Evolutionary conservation across 2,113 vertebrate genomes (phyloP).

Genomic region (Bettongia penicillata): DNA sequence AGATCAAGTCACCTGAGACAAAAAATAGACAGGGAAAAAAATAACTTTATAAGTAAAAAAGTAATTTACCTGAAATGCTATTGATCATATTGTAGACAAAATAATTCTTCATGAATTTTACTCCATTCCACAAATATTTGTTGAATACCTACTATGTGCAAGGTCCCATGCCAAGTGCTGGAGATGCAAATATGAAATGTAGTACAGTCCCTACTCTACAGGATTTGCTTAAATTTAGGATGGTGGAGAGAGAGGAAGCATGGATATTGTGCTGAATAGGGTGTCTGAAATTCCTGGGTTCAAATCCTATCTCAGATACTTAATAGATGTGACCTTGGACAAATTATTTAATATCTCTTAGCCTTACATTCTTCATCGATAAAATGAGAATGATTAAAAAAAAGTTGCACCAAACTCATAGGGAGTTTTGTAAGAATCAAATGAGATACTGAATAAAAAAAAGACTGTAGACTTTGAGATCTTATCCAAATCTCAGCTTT

Average conservation of each 20-base stretch:
- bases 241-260: neutral
- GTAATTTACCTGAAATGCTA: slow-evolving; percentile 33
- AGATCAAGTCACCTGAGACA: slow-evolving; percentile 35
- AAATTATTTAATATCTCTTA: neutral
- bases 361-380: neutral
- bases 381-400: neutral
- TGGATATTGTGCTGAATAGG: neutral
- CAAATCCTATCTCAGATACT: neutral
- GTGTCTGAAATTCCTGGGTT: neutral
- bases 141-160: neutral
- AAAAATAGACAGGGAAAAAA: slow-evolving; percentile 40
- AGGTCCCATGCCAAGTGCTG: neutral
- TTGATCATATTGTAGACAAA: neutral
- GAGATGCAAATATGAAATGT: neutral
- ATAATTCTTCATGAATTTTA: slow-evolving; percentile 44
- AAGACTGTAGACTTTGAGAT: neutral
- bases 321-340: neutral
- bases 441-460: neutral
- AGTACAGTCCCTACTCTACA: neutral
- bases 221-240: slow-evolving; percentile 4
- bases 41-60: slow-evolving; percentile 30
- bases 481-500: neutral
- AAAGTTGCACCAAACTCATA: neutral
- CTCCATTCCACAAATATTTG: neutral
- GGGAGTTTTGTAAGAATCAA: neutral